Evolutionary conservation across 2,113 vertebrate genomes (phyloP), one percentile per base, ranked within the genome.

Genomic region (Neodon shergylaensis): DNA sequence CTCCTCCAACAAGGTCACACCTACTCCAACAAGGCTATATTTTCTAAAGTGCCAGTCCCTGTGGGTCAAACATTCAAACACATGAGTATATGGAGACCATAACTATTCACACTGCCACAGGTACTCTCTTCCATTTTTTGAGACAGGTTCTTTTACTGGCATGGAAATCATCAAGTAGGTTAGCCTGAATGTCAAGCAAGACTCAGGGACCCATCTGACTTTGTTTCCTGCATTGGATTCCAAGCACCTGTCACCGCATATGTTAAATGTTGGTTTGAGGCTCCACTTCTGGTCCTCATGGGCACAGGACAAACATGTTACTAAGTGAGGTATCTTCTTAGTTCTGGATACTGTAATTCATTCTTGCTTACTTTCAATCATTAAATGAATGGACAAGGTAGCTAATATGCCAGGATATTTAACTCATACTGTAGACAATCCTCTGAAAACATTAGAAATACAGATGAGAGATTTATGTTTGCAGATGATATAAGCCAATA

Each of bases 381-480:
- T 22, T 47, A 93, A 91, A 47, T 17, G 52, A 88, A 58, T 81
- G 36, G 1, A 13, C 66, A 74, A 28, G 5, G 63, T 36, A 76
- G 65, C 4, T 91, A 17, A n/a, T 89, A 28, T 92, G 44, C 36
- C 90, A 82, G 63, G 39, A 3, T 66, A 63, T 92, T 74, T 33
- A 89, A 78, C 10, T 36, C 36, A 65, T 92, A 72, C 19, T 54
- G 4, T 92, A 66, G 33, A 52, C 44, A 83, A 66, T 13, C 12
- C 33, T 85, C 5, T 74, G 63, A 68, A 94, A 86, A 82, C 24
- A 47, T 77, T 58, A 84, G 66, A 22, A 82, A 54, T 88, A 12
- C 58, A 82, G 63, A 81, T 44, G 47, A 91, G 21, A 44, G 68
- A 72, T 78, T 96, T 28, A 74, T 36, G 85, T 26, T 88, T 93